Evolutionary conservation across 92 coral and sea anemone species (phyloP), one percentile per base, ranked within the genome.

Genomic region (Actinostola sp.): DNA sequence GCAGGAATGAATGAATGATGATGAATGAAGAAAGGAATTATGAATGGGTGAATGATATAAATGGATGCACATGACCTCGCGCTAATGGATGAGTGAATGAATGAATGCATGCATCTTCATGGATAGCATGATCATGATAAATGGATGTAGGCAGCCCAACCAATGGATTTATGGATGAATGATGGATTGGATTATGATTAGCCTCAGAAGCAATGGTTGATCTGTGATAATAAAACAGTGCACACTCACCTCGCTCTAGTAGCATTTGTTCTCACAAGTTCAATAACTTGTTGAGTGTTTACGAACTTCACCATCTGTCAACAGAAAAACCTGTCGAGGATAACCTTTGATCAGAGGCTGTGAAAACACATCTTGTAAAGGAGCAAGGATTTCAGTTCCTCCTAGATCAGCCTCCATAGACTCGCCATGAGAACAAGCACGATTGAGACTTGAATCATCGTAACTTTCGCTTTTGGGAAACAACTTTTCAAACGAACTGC

Each of bases 281-380:
- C 82, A 9, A 93, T 90, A 24, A 93, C 97, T 38, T 89, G 84
- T 26, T 76, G 73, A 10, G 93, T 93, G 67, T 90, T n/a, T 93
- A 20, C 86, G 79, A 43, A 93, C 89, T 43, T 67, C 90, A 2
- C 98, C 97, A 53, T 90, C 98, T 14, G 97, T 93, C 51, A 93
- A 48, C 25, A 93, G 78, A 70, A 93, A 90, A 61, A 93, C 83
- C 80, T 93, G 93, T 10, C 98, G 84, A 23, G 98, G 97, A 32
- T 80, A 78, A 27, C 97, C 98, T 85, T 88, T 79, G 61, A 88
- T 81, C 13, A 69, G 83, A 33, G 86, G 66, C 62, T 84, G 93
- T 36, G 84, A 63, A 65, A 86, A 93, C 68, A 93, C 88, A 65
- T 87, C 60, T 48, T 82, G 42, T 28, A 93, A 67, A 14, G 97